Conservation (phyloP, 2,888 invertebrate genomes). For the Epistrophe grossulariae region DNA sequence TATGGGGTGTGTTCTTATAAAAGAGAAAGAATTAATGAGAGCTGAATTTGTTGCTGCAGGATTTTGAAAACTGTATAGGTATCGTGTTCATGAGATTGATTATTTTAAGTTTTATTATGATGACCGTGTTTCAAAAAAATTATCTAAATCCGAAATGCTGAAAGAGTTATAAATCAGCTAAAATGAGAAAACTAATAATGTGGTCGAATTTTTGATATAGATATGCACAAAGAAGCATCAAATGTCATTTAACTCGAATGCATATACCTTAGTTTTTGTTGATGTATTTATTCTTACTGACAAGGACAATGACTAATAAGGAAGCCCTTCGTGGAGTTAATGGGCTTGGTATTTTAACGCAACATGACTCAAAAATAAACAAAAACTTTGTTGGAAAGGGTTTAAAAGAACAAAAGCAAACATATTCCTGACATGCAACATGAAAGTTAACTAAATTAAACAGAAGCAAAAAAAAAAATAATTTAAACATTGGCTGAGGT, state of each 20-base stretch:
- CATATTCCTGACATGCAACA: constrained; percentile 26
- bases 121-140: too few species aligned
- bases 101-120: not conserved
- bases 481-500: constrained; percentile 23
- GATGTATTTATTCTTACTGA: not conserved
- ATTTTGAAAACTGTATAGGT: not conserved
- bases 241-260: constrained; percentile 22
- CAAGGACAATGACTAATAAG: constrained; percentile 68
- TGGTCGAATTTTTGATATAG: not conserved
- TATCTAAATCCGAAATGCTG: too few species aligned
- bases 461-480: not conserved
- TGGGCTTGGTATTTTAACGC: constrained; percentile 9
- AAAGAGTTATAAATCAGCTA: too few species aligned
- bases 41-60: constrained; percentile 20
- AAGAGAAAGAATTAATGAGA: constrained; percentile 24
- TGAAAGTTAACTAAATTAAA: not conserved
- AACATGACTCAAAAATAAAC: constrained; percentile 19
- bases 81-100: too few species aligned
- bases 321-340: constrained; percentile 28
- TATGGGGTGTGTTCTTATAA: constrained; percentile 26
- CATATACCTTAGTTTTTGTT: constrained; percentile 34
- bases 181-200: not conserved
- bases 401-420: constrained; percentile 1
- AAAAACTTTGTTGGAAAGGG: constrained; percentile 21
- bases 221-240: not conserved